Base-by-base conservation (phyloP, 2,797 vertebrate species). In the Crocodylus rhombifer region DNA sequence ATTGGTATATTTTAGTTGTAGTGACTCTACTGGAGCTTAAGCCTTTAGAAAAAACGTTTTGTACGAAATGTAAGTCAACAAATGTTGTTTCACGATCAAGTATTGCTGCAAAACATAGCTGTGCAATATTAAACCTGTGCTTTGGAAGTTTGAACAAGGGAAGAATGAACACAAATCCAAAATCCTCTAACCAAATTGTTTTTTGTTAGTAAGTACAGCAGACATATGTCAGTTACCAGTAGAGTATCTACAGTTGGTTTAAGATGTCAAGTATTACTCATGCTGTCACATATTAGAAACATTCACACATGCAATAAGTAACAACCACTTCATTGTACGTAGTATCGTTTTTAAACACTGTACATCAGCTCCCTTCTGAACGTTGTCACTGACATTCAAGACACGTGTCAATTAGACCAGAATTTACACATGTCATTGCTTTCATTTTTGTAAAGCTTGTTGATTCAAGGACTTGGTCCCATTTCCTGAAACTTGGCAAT, bases 201-300 rank as follows among this genome's bases (percentile, higher is more conserved):
- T 51, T 89, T 87, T 88, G 33, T 20, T 23, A 28, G 65, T 14
- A 88, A 79, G 82, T 20, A 71, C 16, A 83, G 60, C 80, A 94
- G 94, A 96, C 96, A 97, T 97, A 95, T 94, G 94, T 94, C 97
- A 96, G 92, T 95, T 95, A 95, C 64, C 87, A 87, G 88, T 93
- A 96, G 85, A 92, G 76, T 93, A 80, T 62, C 95, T 93, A 86
- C 96, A 94, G 90, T 6, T 1, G 4, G 51, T 80, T 91, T 93
- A 94, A 96, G 96, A 62, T 94, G 63, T 94, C 33, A 26, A 62
- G 89, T 97, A 77, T 93, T 69, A 91, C 94, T 94, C 95, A 93
- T 86, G 80, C 93, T 93, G 87, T 97, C 84, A 74, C 88, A 91
- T 86, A 77, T 88, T 67, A 86, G 58, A 95, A 96, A 95, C 84